Percentiles rank a stretch among this genome's conserved stretches.
phyloP scores from a whole-genome alignment of 1,140 invertebrate species.

The Lucilia cuprina region DNA sequence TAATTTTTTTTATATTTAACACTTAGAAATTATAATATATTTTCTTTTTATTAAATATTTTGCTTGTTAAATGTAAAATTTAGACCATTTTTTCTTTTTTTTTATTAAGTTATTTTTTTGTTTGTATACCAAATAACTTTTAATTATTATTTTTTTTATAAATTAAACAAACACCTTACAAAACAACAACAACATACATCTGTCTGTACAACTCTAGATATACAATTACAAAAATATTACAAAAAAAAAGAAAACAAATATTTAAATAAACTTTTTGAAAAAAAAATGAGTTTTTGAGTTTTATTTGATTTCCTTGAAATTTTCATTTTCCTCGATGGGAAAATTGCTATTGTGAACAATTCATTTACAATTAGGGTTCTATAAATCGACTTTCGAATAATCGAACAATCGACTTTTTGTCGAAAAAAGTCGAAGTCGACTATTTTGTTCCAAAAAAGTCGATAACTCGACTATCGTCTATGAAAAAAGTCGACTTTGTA shows the following conservation, averaged over 20 bases:
- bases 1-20: slow-evolving; percentile 1
- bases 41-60: background rate
- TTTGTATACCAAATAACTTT: background rate
- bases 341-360: too few relatives aligned
- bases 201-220: slow-evolving; percentile 5
- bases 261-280: background rate
- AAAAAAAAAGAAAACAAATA: background rate
- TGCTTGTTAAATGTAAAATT: background rate
- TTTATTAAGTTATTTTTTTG: background rate
- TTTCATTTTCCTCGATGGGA: too few relatives aligned
- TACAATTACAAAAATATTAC: background rate
- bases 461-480: too few relatives aligned
- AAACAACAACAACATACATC: background rate
- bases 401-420: too few relatives aligned
- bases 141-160: background rate
- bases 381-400: too few relatives aligned
- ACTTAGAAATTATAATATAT: background rate
- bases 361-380: too few relatives aligned
- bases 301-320: too few relatives aligned
- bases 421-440: too few relatives aligned
- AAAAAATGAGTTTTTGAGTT: background rate
- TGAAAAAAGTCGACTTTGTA: too few relatives aligned
- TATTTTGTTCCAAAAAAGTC: too few relatives aligned
- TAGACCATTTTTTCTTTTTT: background rate
- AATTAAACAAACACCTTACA: background rate